Evolutionary conservation across 2,113 vertebrate genomes (phyloP).

Genomic region (Hassar affinis): DNA sequence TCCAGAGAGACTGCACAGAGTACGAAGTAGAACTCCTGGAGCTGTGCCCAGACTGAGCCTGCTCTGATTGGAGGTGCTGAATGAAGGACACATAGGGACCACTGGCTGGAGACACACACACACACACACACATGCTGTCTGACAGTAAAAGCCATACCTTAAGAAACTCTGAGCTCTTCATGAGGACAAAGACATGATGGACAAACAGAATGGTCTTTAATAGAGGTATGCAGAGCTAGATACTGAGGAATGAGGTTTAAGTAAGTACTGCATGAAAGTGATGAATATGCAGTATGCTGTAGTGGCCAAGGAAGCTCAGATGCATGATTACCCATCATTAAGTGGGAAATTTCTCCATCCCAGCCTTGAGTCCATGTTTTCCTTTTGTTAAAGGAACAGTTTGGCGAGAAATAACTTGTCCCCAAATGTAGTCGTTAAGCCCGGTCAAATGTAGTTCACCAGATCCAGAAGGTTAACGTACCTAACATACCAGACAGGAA

Average conservation of each 20-base stretch:
- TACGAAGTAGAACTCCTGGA: slow-evolving; percentile 1
- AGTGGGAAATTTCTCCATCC: slow-evolving; percentile 1
- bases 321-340: slow-evolving; percentile 12
- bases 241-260: slow-evolving; percentile 19
- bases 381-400: background rate
- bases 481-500: background rate
- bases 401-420: background rate
- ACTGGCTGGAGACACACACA: slow-evolving; percentile 2
- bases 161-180: slow-evolving; percentile 12
- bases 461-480: background rate
- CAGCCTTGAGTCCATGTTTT: background rate
- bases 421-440: background rate
- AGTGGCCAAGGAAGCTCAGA: slow-evolving; percentile 28
- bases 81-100: slow-evolving; percentile 14
- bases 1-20: slow-evolving; percentile 26
- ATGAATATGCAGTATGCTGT: slow-evolving; percentile 36
- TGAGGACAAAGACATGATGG: background rate
- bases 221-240: background rate
- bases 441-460: background rate
- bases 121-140: background rate
- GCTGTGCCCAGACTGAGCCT: background rate
- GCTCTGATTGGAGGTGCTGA: slow-evolving; percentile 10
- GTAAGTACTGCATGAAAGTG: slow-evolving; percentile 27
- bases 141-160: background rate
- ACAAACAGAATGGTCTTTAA: slow-evolving; percentile 25